Conservation (phyloP, 2,113 vertebrate genomes). For the Leucoraja erinaceus region DNA sequence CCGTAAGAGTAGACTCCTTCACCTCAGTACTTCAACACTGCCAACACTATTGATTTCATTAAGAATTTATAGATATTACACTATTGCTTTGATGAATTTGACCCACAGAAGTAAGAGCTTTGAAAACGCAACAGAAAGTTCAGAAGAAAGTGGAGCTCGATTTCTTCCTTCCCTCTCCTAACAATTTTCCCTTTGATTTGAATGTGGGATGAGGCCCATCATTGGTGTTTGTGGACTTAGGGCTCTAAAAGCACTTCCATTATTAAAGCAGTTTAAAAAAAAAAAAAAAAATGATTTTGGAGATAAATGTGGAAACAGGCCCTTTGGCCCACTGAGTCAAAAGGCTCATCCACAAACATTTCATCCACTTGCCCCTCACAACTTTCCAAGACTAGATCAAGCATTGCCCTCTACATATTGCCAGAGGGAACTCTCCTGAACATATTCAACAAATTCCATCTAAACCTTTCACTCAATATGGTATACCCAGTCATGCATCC, state of each 20-base stretch:
- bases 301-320: too few relatives aligned
- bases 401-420: too few relatives aligned
- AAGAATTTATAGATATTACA: slow-evolving; percentile 3
- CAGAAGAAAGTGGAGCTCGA: neutral
- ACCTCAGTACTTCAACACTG: neutral
- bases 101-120: neutral
- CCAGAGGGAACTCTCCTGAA: too few relatives aligned
- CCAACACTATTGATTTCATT: neutral
- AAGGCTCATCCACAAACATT: too few relatives aligned
- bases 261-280: neutral
- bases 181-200: neutral
- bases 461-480: too few relatives aligned
- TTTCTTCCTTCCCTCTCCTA: neutral
- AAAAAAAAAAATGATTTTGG: neutral
- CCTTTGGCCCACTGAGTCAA: too few relatives aligned
- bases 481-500: too few relatives aligned
- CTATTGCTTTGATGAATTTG: neutral
- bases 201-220: neutral
- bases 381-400: too few relatives aligned
- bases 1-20: neutral
- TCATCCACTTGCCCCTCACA: too few relatives aligned
- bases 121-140: neutral
- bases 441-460: too few relatives aligned
- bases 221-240: neutral
- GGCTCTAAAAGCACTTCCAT: neutral